Conservation (phyloP, 2,113 vertebrate genomes). For the Alligator sinensis region DNA sequence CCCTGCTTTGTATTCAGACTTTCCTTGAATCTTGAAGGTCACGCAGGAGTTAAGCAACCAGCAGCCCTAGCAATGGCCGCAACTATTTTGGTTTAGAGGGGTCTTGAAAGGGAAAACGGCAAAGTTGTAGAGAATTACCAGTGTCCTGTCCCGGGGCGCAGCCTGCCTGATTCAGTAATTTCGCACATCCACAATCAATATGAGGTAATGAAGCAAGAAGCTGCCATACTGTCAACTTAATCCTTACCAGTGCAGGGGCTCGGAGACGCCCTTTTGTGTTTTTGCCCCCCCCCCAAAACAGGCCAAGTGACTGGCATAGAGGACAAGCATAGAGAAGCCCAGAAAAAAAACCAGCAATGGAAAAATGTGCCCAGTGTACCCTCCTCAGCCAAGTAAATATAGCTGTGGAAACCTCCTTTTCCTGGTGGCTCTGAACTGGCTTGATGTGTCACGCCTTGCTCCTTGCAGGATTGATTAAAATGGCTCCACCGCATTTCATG, state of each 20-base stretch:
- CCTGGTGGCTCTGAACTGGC: neutral
- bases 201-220: neutral
- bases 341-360: fast-evolving
- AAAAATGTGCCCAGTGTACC: neutral
- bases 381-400: neutral
- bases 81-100: neutral
- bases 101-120: neutral
- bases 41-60: fast-evolving
- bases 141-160: neutral
- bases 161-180: neutral
- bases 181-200: neutral
- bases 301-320: neutral
- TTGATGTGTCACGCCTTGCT: neutral
- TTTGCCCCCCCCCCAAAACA: too few relatives aligned
- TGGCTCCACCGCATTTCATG: neutral
- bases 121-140: neutral
- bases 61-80: neutral
- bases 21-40: neutral
- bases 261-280: neutral
- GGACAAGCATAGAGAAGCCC: fast-evolving
- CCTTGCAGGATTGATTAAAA: neutral
- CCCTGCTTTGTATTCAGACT: neutral
- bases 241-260: neutral
- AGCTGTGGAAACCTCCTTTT: neutral
- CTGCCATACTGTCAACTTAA: fast-evolving